Conservation (phyloP, 2,797 vertebrate species). For the Sebastes melanostomus region DNA sequence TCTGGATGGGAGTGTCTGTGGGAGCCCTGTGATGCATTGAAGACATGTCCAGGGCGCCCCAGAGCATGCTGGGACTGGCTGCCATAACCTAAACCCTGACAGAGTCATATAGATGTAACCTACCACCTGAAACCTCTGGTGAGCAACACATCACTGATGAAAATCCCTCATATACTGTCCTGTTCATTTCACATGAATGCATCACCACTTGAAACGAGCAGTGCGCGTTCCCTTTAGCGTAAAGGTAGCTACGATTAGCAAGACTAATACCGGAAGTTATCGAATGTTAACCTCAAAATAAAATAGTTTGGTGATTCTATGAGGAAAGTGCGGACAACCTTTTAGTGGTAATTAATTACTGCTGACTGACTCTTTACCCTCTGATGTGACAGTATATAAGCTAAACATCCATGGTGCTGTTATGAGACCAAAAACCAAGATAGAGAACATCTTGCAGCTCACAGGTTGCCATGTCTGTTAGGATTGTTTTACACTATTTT, state of each 20-base stretch:
- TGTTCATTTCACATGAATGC: constrained; percentile 9
- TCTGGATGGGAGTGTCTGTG: constrained; percentile 2
- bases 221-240: neutral
- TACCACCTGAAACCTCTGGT: neutral
- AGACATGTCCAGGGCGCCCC: neutral
- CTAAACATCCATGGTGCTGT: neutral
- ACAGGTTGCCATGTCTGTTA: neutral
- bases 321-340: neutral
- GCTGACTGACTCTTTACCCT: too few relatives aligned
- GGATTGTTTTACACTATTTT: neutral
- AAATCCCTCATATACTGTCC: neutral
- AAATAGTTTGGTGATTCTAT: neutral
- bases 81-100: neutral
- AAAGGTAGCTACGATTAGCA: neutral
- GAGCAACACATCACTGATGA: neutral
- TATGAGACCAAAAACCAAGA: neutral
- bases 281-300: constrained; percentile 9
- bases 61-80: neutral
- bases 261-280: neutral
- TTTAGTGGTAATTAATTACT: neutral
- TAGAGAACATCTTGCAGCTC: neutral
- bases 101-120: neutral
- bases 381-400: neutral
- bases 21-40: neutral
- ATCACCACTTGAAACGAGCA: constrained; percentile 5